These are phyloP conservation scores for Calonectris borealis DNA, from an alignment of 2,113 vertebrate genomes.

Conservation along the genomic window DNA sequence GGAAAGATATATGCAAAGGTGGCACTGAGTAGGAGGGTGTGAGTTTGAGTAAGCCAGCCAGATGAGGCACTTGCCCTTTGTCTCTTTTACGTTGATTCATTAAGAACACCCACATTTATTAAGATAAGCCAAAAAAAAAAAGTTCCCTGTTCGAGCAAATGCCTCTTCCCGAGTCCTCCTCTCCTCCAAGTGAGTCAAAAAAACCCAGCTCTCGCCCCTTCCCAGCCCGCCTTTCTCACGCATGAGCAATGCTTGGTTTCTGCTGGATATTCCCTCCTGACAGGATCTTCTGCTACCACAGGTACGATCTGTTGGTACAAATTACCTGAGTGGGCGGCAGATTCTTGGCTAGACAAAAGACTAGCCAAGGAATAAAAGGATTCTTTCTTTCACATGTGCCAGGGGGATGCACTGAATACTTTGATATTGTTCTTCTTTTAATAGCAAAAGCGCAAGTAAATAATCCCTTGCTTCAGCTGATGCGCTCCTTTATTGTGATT, in stretches of 20 bases:
- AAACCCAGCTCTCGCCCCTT: neutral
- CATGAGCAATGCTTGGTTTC: neutral
- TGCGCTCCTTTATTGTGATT: neutral
- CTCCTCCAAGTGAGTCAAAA: neutral
- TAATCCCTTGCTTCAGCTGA: neutral
- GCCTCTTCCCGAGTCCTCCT: neutral
- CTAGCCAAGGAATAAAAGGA: neutral
- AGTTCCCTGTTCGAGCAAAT: neutral
- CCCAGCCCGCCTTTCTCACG: neutral
- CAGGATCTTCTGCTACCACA: constrained; percentile 13
- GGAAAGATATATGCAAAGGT: neutral
- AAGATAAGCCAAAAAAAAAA: neutral
- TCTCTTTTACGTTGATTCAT: neutral
- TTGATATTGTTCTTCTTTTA: neutral
- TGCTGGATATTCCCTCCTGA: constrained; percentile 13
- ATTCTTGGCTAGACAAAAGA: constrained; percentile 10
- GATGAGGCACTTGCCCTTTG: neutral
- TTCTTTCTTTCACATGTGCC: neutral
- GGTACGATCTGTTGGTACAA: neutral
- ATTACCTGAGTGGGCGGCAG: neutral
- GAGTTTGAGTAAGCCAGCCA: neutral
- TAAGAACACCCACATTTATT: neutral
- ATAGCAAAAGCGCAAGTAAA: neutral
- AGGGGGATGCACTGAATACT: neutral
- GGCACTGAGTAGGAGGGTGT: neutral